phyloP scores from a whole-genome alignment of 2,113 vertebrate species.

The Stigmatopora nigra region DNA sequence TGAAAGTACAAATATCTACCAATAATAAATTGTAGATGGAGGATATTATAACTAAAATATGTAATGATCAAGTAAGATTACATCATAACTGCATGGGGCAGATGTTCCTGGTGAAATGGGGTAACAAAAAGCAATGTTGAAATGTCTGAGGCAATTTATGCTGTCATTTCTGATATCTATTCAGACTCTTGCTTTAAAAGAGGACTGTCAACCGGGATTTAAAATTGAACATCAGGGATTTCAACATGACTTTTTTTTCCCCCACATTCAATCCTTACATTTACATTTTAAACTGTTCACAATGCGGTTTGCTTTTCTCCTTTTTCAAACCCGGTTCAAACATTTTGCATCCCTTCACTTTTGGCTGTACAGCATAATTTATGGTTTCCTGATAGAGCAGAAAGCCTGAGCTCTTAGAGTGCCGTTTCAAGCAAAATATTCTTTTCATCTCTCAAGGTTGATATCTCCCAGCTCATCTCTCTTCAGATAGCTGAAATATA shows the following conservation, averaged over 20 bases:
- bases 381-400: slow-evolving; percentile 53
- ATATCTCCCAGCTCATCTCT: slow-evolving; percentile 39
- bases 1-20: not conserved
- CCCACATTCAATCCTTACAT: slow-evolving; percentile 4
- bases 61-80: slow-evolving; percentile 21
- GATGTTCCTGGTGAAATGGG: not conserved
- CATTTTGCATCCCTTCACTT: slow-evolving; percentile 25
- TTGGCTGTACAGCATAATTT: slow-evolving; percentile 30
- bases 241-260: not conserved
- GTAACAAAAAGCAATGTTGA: not conserved
- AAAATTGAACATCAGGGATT: slow-evolving; percentile 5
- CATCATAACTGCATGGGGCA: slow-evolving; percentile 6
- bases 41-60: slow-evolving; percentile 16
- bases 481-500: slow-evolving; percentile 42
- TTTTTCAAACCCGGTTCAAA: not conserved
- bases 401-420: slow-evolving; percentile 34
- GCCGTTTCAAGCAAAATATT: slow-evolving; percentile 52
- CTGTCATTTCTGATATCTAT: not conserved
- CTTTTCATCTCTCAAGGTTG: slow-evolving; percentile 52
- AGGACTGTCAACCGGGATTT: not conserved
- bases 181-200: not conserved
- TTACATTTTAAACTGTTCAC: slow-evolving; percentile 34
- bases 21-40: slow-evolving; percentile 21
- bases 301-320: not conserved
- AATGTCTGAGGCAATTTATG: not conserved